Evolutionary conservation across 1,140 invertebrate genomes (phyloP).

Genomic region (Grapholita molesta): DNA sequence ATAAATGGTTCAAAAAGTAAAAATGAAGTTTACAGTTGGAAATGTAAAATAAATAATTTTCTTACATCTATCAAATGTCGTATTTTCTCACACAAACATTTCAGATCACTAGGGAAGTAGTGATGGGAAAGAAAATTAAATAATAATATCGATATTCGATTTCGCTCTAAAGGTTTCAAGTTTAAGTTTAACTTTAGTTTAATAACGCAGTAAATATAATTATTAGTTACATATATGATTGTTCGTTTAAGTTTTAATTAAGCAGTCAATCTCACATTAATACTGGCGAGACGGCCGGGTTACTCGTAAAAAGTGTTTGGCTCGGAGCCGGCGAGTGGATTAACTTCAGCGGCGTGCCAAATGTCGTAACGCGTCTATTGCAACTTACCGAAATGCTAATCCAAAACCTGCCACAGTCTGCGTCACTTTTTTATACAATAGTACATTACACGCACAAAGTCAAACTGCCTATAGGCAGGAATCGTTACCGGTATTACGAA

Average conservation of each 20-base stretch:
- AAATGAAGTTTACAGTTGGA: constrained; percentile 34
- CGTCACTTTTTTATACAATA: background rate
- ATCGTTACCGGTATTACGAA: too few relatives aligned
- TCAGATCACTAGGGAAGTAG: constrained; percentile 50
- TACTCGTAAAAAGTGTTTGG: background rate
- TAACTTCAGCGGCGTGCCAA: background rate
- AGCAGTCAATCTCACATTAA: constrained; percentile 10
- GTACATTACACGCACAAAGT: background rate
- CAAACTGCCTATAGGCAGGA: background rate
- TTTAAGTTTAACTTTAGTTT: background rate
- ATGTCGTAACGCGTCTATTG: background rate
- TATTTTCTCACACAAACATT: constrained; percentile 19
- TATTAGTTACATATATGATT: background rate
- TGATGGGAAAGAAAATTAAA: constrained; percentile 27
- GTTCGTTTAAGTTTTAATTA: background rate
- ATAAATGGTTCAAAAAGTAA: constrained; percentile 26
- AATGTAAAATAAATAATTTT: constrained; percentile 59
- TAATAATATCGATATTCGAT: constrained; percentile 23
- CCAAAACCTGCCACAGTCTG: background rate
- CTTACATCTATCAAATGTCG: constrained; percentile 29
- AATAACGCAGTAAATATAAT: background rate
- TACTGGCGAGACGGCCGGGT: constrained; percentile 1
- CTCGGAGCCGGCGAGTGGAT: background rate
- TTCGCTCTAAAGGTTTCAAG: constrained; percentile 13
- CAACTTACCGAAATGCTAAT: background rate